Percentiles rank a stretch among this genome's conserved stretches.
phyloP scores from a whole-genome alignment of 2,888 invertebrate species.

The Sarcophaga variegata region DNA sequence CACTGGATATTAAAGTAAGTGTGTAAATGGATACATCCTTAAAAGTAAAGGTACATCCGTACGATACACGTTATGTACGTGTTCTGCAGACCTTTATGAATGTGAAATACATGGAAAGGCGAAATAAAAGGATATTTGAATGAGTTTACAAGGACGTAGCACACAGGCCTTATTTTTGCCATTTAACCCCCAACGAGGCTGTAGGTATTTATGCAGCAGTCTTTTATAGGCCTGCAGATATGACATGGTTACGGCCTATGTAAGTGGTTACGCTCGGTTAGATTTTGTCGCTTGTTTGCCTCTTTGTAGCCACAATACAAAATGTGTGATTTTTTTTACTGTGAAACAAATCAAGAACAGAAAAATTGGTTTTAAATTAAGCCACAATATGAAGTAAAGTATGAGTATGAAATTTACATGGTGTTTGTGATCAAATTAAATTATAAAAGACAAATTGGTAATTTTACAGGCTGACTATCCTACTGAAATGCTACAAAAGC shows the following conservation, averaged over 20 bases:
- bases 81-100: background rate
- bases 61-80: background rate
- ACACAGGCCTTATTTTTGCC: background rate
- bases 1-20: background rate
- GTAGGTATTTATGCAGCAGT: background rate
- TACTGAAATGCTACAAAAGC: background rate
- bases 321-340: conserved; percentile 32
- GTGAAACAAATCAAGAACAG: conserved; percentile 70
- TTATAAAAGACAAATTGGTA: background rate
- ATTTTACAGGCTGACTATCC: background rate
- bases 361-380: conserved; percentile 74
- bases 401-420: conserved; percentile 16
- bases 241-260: conserved; percentile 71
- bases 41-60: background rate
- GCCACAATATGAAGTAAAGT: conserved; percentile 45
- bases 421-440: background rate
- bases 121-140: background rate
- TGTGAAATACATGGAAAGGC: background rate
- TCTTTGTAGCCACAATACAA: conserved; percentile 33
- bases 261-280: conserved; percentile 76
- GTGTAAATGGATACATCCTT: background rate
- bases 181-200: background rate
- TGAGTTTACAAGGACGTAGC: background rate
- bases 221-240: background rate
- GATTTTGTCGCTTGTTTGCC: conserved; percentile 62